Evolutionary conservation across 2,797 vertebrate genomes (phyloP), one percentile per base, ranked within the genome.

Genomic region (Anabas testudineus): DNA sequence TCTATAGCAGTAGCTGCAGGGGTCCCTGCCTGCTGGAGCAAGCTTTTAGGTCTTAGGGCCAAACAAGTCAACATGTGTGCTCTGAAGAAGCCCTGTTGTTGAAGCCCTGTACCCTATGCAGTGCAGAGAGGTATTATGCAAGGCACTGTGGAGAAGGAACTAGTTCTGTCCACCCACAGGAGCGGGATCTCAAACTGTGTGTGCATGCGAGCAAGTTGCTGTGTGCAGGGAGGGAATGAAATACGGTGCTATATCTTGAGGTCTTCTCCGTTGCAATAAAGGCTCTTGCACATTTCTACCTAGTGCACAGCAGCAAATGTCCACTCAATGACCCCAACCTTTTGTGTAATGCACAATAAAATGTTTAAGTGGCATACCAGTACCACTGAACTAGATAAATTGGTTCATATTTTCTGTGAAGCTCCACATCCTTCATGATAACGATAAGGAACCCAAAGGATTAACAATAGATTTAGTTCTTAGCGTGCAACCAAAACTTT

Each of bases 281-380:
- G 19, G 45, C 63, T 74, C 53, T 67, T 57, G 61, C 72, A 59
- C 67, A 74, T 82, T 84, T 74, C 83, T 83, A 52, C 62, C 64
- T 56, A 24, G 52, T 42, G 74, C 80, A 70, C 74, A 78, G 57
- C 69, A 64, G 57, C 69, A 64, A 80, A 73, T 34, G 73, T 67
- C 78, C 85, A 74, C 76, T 74, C 83, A 78, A 57, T 72, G 75
- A 89, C 87, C 85, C 69, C 56, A 62, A 88, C 87, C 90, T 91
- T 90, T 92, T 70, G 76, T 76, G 67, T 91, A 90, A 91, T 66
- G 84, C 82, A 82, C 86, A 83, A 84, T 90, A 90, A 92, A 90
- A 87, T 77, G 66, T 82, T 74, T 82, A 90, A 92, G 88, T 88
- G 88, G 58, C 82, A 80, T 53, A 83, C 64, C 85, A 83, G 83